A percentile compares a stretch with the other conserved stretches of the same genome.
Conservation (phyloP, 2,888 invertebrate genomes). For the Pelosia muscerda region DNA sequence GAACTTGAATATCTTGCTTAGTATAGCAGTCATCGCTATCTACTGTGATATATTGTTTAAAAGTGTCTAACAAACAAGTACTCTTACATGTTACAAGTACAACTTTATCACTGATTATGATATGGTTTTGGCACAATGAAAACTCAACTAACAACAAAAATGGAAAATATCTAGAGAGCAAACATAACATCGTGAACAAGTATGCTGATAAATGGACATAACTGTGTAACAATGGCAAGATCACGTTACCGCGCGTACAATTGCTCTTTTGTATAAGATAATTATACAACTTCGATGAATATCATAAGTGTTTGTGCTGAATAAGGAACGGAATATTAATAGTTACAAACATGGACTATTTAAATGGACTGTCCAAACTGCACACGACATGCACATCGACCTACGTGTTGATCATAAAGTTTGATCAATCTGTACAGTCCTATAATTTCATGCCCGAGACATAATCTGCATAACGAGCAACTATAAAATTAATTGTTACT, state of each 20-base stretch:
- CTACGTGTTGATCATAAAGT: neutral
- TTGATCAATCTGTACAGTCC: conserved; percentile 4
- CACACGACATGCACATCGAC: neutral
- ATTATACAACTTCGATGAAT: conserved; percentile 30
- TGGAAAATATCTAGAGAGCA: conserved; percentile 63
- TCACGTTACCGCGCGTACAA: conserved; percentile 50
- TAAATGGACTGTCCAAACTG: conserved; percentile 9
- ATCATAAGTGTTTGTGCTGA: conserved; percentile 48
- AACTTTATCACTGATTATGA: conserved; percentile 80
- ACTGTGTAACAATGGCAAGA: conserved; percentile 66
- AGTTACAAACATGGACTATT: conserved; percentile 21
- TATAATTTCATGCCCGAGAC: conserved; percentile 22
- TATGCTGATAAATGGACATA: conserved; percentile 39
- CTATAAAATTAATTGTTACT: conserved; percentile 36
- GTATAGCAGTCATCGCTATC: conserved; percentile 58
- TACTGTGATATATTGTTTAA: conserved; percentile 49
- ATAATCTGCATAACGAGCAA: conserved; percentile 27
- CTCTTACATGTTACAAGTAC: conserved; percentile 54
- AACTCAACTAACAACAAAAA: conserved; percentile 57
- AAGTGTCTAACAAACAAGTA: conserved; percentile 56
- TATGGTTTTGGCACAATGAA: conserved; percentile 81
- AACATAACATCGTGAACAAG: conserved; percentile 47
- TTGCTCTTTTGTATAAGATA: conserved; percentile 29
- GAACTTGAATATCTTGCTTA: conserved; percentile 74
- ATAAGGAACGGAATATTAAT: conserved; percentile 39